Base-by-base conservation (phyloP, 2,888 invertebrate species). In the Amorpha juglandis region DNA sequence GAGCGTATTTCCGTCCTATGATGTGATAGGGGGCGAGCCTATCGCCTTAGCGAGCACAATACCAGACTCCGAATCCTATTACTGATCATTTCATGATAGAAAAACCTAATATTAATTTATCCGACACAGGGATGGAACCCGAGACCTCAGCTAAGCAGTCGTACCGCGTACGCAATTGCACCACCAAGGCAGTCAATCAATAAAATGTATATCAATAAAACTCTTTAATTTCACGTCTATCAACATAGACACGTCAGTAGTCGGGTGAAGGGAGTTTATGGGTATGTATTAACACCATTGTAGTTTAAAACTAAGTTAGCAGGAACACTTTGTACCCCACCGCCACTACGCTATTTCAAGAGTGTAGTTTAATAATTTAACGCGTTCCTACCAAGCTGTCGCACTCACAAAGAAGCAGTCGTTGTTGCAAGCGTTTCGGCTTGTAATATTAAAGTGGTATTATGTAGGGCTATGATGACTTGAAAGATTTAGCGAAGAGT, bases 361-460 rank as follows among this genome's bases (percentile, higher is more conserved):
- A 64, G 64, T 64, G 53, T 64, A 52, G 27, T 53, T 64, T 64
- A 64, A 53, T 47, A 64, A 64, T 64, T 64, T 64, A 45, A 45
- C 45, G 14, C 53, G n/a, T 42, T 45, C 21, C 42, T 63, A 19
- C 42, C 64, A 64, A 64, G 64, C 64, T 21, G 52, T 64, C 47
- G 45, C 38, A n/a, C 11, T 53, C 27, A 53, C 64, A 64, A 53
- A 53, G 64, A 64, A 53, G 21, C 64, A 63, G 12, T 50, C 14
- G 45, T 33, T 58, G 38, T 58, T 38, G 27, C 38, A 58, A 35
- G 58, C 53, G n/a, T 16, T 47, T 12, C 16, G 9, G 27, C 33
- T 7, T 47, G 33, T n/a, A 63, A 63, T 63, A 63, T 63, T 48
- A 63, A 63, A 63, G 27, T 7, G 8, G n/a, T 33, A 47, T 47